phyloP scores from a whole-genome alignment of 2,888 invertebrate species.

The Phalera bucephala region DNA sequence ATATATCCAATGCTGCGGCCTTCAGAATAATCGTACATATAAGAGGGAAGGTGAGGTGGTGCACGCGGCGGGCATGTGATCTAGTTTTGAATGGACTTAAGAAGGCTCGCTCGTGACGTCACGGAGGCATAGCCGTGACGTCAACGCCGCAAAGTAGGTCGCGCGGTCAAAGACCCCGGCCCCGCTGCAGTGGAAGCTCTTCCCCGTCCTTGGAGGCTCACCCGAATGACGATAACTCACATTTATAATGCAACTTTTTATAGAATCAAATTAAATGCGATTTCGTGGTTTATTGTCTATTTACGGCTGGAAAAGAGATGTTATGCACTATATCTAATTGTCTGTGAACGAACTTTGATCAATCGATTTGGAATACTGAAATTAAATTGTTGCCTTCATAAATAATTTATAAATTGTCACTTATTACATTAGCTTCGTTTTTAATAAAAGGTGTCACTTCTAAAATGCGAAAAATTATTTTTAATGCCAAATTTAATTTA shows the following conservation, averaged over 20 bases:
- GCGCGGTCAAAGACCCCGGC: constrained; percentile 65
- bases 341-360: no score
- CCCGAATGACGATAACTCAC: constrained; percentile 27
- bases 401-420: no score
- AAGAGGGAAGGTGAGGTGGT: constrained; percentile 41
- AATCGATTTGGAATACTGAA: no score
- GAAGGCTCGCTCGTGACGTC: constrained; percentile 73
- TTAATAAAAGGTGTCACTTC: no score
- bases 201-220: constrained; percentile 44
- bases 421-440: no score
- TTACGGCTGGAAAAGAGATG: no score
- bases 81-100: constrained; percentile 77
- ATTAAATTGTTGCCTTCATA: no score
- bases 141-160: constrained; percentile 70
- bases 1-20: constrained; percentile 43
- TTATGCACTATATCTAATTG: no score
- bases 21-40: constrained; percentile 41
- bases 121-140: constrained; percentile 76
- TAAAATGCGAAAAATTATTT: no score
- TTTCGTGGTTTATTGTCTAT: no score
- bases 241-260: background rate
- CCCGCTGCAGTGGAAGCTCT: constrained; percentile 60
- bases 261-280: background rate
- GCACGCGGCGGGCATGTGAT: constrained; percentile 65
- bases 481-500: no score